A percentile compares a stretch with the other conserved stretches of the same genome.
Evolutionary conservation across 2,113 vertebrate genomes (phyloP).

Genomic region (Talpa occidentalis): DNA sequence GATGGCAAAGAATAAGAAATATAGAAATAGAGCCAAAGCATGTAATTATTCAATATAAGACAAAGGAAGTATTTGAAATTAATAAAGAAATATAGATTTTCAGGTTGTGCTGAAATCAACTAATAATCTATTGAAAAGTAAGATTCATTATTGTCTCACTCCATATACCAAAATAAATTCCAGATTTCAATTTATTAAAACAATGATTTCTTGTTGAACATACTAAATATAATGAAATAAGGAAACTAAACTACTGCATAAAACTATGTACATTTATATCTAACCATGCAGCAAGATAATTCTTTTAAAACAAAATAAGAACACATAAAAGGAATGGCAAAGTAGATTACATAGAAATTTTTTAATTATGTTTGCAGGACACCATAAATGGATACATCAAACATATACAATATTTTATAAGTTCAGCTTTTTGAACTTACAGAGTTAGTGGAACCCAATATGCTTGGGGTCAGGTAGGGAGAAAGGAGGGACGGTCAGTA

Average conservation of each 20-base stretch:
- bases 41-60: not conserved
- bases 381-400: not conserved
- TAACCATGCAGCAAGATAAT: not conserved
- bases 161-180: not conserved
- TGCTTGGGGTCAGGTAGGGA: not conserved
- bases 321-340: not conserved
- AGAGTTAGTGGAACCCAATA: not conserved
- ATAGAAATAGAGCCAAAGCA: not conserved
- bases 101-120: not conserved
- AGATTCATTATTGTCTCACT: not conserved
- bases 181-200: not conserved
- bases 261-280: not conserved
- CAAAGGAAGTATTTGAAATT: not conserved
- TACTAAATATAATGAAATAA: not conserved
- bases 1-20: not conserved
- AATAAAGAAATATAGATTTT: not conserved
- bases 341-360: not conserved
- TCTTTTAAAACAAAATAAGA: conserved; percentile 33
- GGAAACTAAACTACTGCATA: not conserved
- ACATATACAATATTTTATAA: not conserved
- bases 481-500: not conserved
- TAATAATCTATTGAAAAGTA: not conserved
- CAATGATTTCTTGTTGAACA: not conserved
- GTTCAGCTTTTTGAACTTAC: not conserved
- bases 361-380: not conserved